Base-by-base conservation (phyloP, 2,888 invertebrate genomes). In the Orthosia incerta region DNA sequence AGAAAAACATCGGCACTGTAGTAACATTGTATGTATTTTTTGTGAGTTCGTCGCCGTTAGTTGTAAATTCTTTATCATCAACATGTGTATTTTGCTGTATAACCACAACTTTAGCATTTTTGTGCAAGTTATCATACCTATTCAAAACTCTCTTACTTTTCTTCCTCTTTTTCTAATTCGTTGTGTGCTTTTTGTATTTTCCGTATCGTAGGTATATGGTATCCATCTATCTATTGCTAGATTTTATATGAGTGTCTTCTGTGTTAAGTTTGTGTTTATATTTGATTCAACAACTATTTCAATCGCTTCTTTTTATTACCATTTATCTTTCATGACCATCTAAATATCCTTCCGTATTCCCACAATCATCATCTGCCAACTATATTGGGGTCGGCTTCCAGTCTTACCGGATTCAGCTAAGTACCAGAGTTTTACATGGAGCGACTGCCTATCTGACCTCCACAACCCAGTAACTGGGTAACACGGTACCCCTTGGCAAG, bases 281-380 rank as follows among this genome's bases (percentile, higher is more conserved):
- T 59, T 45, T 26, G 5, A 23, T n/a, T 12, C n/a, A 53, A 67
- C 11, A 26, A 55, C 16, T 13, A n/a, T 20, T n/a, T 46, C 16
- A 20, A n/a, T 26, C 2, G 11, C 0, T 26, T 48, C 20, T n/a
- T 23, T n/a, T 50, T 16, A 18, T 31, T 9, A 46, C 1, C 23
- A 12, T 31, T 20, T 59, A 16, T 50, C 16, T 4, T 53, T 45
- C n/a, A 61, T 53, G 62, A 23, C 4, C 39, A 46, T 26, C 18
- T 51, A 9, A 23, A 16, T 64, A 68, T 12, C 18, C 26, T 16
- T 57, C 18, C 15, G 39, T 64, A 74, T 62, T 60, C 20, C 57
- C 11, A 55, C 20, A n/a, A n/a, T n/a, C n/a, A n/a, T n/a, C n/a
- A n/a, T n/a, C n/a, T n/a, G n/a, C n/a, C n/a, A n/a, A n/a, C n/a